Percentiles rank a stretch among this genome's conserved stretches.
Conservation (phyloP, 2,888 invertebrate species). For the Latrodectus hesperus region DNA sequence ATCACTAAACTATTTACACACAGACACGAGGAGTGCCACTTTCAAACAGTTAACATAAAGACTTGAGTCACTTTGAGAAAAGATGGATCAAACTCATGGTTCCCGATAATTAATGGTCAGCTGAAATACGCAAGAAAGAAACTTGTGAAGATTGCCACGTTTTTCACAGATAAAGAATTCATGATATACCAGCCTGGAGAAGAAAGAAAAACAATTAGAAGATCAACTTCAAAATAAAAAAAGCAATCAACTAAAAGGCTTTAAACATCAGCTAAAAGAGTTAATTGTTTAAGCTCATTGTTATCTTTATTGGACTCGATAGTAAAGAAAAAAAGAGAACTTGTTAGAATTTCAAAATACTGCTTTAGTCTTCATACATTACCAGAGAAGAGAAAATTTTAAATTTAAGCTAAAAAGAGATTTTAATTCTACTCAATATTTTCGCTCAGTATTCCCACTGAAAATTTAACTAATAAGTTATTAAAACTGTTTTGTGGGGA, state of each 20-base stretch:
- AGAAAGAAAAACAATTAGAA: constrained; percentile 26
- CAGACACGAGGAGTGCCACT: not conserved
- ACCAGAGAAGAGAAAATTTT: too few species aligned
- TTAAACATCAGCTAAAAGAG: not conserved
- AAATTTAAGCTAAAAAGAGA: too few species aligned
- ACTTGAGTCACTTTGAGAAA: constrained; percentile 29
- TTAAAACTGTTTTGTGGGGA: too few species aligned
- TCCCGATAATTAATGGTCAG: constrained; percentile 23
- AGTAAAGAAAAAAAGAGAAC: too few species aligned
- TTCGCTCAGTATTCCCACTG: too few species aligned
- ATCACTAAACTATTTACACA: constrained; percentile 58
- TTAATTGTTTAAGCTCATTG: too few species aligned
- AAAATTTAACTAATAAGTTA: too few species aligned
- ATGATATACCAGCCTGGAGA: constrained; percentile 22
- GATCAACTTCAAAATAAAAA: not conserved
- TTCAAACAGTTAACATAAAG: constrained; percentile 1
- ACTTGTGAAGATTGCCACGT: constrained; percentile 14
- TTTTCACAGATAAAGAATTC: not conserved
- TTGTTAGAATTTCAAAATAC: too few species aligned
- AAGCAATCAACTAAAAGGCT: not conserved
- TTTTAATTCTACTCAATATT: too few species aligned
- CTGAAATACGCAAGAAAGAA: constrained; percentile 34
- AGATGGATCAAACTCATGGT: constrained; percentile 7
- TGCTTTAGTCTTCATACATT: too few species aligned
- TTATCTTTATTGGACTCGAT: too few species aligned